Percentiles rank a stretch among this genome's conserved stretches.
Conservation (phyloP, 2,888 invertebrate genomes). For the Thyatira batis region DNA sequence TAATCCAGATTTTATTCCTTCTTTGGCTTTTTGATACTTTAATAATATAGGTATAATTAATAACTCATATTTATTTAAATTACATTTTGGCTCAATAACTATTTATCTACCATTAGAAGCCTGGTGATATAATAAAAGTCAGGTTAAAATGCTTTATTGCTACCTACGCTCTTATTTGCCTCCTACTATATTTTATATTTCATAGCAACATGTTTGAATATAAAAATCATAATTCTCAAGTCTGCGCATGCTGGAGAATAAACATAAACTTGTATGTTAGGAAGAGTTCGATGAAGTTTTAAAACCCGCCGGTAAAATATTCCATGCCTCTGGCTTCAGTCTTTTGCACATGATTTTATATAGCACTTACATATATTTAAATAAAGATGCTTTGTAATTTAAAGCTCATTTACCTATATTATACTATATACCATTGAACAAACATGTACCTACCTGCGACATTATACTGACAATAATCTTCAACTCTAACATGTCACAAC, state of each 20-base stretch:
- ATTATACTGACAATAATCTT: conserved; percentile 34
- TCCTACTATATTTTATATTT: conserved; percentile 43
- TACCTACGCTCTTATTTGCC: conserved; percentile 64
- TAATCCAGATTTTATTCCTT: conserved; percentile 21
- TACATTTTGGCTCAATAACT: conserved; percentile 78
- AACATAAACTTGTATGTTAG: conserved; percentile 15
- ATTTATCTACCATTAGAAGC: conserved; percentile 60
- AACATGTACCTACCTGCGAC: conserved; percentile 41
- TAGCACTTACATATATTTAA: conserved; percentile 52
- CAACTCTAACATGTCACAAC: conserved; percentile 36
- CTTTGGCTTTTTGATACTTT: conserved; percentile 32
- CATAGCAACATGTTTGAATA: conserved; percentile 36
- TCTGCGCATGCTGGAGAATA: conserved; percentile 69
- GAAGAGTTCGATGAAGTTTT: conserved; percentile 12
- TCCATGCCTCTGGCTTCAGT: conserved; percentile 71
- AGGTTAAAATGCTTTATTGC: conserved; percentile 59
- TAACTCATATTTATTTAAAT: conserved; percentile 53
- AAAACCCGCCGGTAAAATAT: not conserved
- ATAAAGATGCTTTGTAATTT: conserved; percentile 66
- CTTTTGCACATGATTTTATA: conserved; percentile 60
- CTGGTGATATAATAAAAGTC: conserved; percentile 48
- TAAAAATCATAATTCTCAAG: conserved; percentile 48
- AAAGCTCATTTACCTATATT: conserved; percentile 49
- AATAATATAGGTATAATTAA: conserved; percentile 17
- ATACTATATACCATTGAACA: conserved; percentile 35